A percentile compares a stretch with the other conserved stretches of the same genome.
Conservation (phyloP, 2,797 vertebrate genomes). For the Acanthurus leucopareius region DNA sequence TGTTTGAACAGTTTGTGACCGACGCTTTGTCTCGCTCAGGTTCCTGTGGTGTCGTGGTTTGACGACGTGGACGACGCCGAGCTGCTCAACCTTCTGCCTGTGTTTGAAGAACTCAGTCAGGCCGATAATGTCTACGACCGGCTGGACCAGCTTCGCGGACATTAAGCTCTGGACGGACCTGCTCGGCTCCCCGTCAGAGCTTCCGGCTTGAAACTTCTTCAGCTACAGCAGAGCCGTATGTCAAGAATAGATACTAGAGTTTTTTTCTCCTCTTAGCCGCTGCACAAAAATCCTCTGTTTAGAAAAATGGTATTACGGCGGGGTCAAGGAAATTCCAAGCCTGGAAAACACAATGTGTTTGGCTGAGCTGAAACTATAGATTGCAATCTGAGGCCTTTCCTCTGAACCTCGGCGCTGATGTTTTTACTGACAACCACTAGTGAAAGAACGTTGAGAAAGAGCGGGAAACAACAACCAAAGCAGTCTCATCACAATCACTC, state of each 20-base stretch:
- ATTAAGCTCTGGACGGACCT: conserved; percentile 61
- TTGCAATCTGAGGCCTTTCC: conserved; percentile 56
- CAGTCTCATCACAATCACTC: conserved; percentile 59
- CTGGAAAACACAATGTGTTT: conserved; percentile 47
- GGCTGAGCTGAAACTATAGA: conserved; percentile 32
- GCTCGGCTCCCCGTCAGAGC: background rate
- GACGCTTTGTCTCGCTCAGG: conserved; percentile 73
- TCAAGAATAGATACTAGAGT: conserved; percentile 13
- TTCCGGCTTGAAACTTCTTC: conserved; percentile 14
- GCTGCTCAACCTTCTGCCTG: conserved; percentile 92
- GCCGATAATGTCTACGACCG: conserved; percentile 90
- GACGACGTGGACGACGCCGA: conserved; percentile 93
- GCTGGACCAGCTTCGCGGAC: conserved; percentile 90
- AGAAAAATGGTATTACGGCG: conserved; percentile 33
- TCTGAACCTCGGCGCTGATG: conserved; percentile 42
- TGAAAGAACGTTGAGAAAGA: conserved; percentile 45
- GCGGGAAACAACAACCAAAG: conserved; percentile 67
- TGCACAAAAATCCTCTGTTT: conserved; percentile 47
- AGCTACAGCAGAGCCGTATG: conserved; percentile 12
- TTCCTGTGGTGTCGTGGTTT: conserved; percentile 95
- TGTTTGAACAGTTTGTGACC: background rate
- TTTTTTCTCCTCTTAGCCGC: conserved; percentile 30
- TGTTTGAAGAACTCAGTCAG: conserved; percentile 93
- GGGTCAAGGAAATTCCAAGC: conserved; percentile 40
- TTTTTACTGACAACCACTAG: conserved; percentile 53